Base-by-base conservation (phyloP, 2,888 invertebrate genomes). In the Pseudoips prasinana region DNA sequence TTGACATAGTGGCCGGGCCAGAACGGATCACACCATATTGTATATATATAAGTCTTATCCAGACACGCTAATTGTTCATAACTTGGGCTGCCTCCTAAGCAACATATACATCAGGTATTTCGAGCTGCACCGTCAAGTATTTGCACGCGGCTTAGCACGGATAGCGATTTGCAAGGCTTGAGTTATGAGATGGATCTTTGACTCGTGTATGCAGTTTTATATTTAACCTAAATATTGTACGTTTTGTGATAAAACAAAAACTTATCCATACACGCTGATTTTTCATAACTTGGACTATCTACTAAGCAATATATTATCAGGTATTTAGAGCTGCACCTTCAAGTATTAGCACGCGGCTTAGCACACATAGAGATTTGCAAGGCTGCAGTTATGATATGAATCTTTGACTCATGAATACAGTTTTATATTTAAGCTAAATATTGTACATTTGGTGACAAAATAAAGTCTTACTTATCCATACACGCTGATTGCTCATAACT, bases 291-390 rank as follows among this genome's bases (percentile, higher is more conserved):
- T n/a, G n/a, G n/a, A n/a, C n/a, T n/a, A n/a, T n/a, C n/a, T n/a
- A n/a, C n/a, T n/a, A n/a, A n/a, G n/a, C n/a, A n/a, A n/a, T n/a
- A n/a, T n/a, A n/a, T n/a, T 61, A 59, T 57, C 62, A 56, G 44
- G 46, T 58, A 48, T 51, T 56, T 61, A 47, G 58, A 42, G 59
- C 53, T 40, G 33, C 54, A 50, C 50, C 46, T 46, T 58, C 62
- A 58, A 59, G 59, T 59, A 61, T 59, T 59, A 58, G 62, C 49
- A 57, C 54, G 46, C 39, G 35, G 62, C 57, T 58, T 62, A 59
- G n/a, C n/a, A 56, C 62, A 49, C 38, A 41, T 14, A 25, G 9
- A 14, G 33, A 4, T n/a, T 10, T 17, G 45, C 10, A 14, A 17
- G 22, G 29, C 17, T 23, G 11, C 8, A 25, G 39, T 47, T 58